phyloP scores from a whole-genome alignment of 2,797 vertebrate species.

The Ctenopoma kingsleyae region DNA sequence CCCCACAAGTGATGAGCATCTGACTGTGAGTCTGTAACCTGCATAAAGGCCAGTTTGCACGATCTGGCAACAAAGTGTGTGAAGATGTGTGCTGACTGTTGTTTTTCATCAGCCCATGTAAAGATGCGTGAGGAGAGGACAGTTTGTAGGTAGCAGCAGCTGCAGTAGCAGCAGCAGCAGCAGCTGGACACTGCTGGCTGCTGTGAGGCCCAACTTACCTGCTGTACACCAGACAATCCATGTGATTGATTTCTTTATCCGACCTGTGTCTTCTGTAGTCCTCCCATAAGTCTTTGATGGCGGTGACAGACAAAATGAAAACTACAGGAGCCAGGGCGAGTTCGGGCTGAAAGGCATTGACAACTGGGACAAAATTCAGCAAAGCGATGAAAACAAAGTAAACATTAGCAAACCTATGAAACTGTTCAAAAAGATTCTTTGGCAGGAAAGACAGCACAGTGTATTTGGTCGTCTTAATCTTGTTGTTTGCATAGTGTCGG shows the following conservation, averaged over 20 bases:
- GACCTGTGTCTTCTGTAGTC: slow-evolving; percentile 95
- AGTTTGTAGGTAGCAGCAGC: slow-evolving; percentile 1
- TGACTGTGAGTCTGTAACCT: slow-evolving; percentile 1
- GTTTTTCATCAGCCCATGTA: slow-evolving; percentile 19
- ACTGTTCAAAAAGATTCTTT: slow-evolving; percentile 98
- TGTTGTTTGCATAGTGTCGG: slow-evolving; percentile 87
- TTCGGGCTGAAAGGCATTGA: slow-evolving; percentile 96
- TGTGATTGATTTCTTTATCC: slow-evolving; percentile 95
- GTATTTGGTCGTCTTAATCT: slow-evolving; percentile 97
- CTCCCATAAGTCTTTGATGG: slow-evolving; percentile 97
- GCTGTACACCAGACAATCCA: slow-evolving; percentile 95
- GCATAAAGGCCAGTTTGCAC: background rate
- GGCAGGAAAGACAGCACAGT: slow-evolving; percentile 95
- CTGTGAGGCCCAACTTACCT: slow-evolving; percentile 82
- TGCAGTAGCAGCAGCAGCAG: too few relatives aligned
- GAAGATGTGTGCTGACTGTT: background rate
- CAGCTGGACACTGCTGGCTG: slow-evolving; percentile 18
- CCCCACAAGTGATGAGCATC: background rate
- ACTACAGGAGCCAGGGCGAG: slow-evolving; percentile 94
- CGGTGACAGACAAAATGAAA: slow-evolving; percentile 95
- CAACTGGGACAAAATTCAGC: slow-evolving; percentile 93
- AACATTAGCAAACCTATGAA: slow-evolving; percentile 95
- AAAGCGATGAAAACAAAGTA: slow-evolving; percentile 97
- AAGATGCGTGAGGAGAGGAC: slow-evolving; percentile 14
- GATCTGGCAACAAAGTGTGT: background rate